Conservation (phyloP, 2,797 vertebrate species). For the Crenuchus spilurus region DNA sequence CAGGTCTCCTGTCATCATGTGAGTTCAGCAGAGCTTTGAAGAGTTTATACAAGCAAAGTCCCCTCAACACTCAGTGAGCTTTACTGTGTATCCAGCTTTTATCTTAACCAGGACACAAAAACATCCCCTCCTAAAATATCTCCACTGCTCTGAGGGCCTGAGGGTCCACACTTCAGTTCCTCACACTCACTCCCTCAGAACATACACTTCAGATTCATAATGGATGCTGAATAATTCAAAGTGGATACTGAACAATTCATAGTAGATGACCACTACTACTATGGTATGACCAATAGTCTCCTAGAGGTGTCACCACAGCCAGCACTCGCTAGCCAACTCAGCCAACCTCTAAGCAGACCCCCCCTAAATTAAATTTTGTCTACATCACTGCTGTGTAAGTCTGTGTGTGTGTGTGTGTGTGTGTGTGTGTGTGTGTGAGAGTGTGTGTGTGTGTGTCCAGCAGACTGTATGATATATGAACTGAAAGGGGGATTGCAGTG, state of each 20-base stretch:
- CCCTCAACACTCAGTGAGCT: not conserved
- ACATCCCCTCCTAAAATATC: not conserved
- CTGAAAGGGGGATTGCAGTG: slow-evolving; percentile 32
- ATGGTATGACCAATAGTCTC: too few species aligned
- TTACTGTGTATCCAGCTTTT: too few species aligned
- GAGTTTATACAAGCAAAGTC: not conserved
- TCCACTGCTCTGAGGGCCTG: too few species aligned
- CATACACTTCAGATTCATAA: too few species aligned
- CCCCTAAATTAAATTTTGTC: too few species aligned
- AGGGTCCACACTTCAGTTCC: not conserved
- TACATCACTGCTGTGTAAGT: not conserved
- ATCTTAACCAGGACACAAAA: not conserved
- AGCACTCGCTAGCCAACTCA: too few species aligned
- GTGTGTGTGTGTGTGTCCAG: slow-evolving; percentile 29
- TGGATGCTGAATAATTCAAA: too few species aligned
- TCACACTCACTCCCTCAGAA: too few species aligned
- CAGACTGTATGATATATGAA: slow-evolving; percentile 40
- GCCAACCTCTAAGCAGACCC: too few species aligned
- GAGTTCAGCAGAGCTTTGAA: not conserved
- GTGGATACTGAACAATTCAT: too few species aligned
- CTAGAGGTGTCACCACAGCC: too few species aligned
- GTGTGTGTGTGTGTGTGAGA: slow-evolving; percentile 29
- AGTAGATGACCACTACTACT: too few species aligned
- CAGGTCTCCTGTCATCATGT: not conserved
- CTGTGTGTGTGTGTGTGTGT: slow-evolving; percentile 12